Conservation (phyloP, 2,797 vertebrate species). For the Cynodonichthys magdalenae region DNA sequence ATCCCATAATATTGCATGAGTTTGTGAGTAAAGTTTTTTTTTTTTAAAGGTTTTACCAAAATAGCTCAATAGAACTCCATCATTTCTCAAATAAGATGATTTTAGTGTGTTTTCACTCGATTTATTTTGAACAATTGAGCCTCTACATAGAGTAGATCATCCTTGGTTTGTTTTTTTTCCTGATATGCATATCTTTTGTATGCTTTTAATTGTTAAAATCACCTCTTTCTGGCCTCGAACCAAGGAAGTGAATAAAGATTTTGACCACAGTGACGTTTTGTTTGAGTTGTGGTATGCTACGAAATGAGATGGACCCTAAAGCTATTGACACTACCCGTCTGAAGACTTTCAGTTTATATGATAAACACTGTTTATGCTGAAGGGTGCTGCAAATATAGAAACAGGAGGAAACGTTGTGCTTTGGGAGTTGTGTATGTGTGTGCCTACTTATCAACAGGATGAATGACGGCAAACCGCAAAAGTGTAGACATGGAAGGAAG, state of each 20-base stretch:
- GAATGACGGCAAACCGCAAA: constrained; percentile 30
- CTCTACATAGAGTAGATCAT: not conserved
- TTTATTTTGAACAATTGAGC: not conserved
- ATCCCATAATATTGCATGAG: too few relatives aligned
- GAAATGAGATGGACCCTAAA: constrained; percentile 6
- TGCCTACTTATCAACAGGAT: constrained; percentile 35
- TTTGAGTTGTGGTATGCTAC: constrained; percentile 33
- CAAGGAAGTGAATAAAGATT: constrained; percentile 3
- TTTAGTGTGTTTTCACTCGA: too few relatives aligned
- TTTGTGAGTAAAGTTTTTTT: too few relatives aligned
- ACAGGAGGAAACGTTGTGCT: constrained; percentile 16
- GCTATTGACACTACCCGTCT: constrained; percentile 19
- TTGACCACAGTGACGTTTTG: constrained; percentile 22
- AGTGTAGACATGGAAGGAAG: constrained; percentile 14
- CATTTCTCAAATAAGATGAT: not conserved
- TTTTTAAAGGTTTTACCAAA: not conserved
- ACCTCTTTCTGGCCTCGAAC: not conserved
- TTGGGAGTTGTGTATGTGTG: constrained; percentile 10
- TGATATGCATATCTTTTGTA: not conserved
- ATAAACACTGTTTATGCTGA: constrained; percentile 29
- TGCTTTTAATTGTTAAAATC: not conserved
- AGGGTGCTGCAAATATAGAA: constrained; percentile 43
- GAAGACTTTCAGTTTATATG: constrained; percentile 19
- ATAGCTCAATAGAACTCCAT: not conserved
- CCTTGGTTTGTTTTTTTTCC: not conserved